Base-by-base conservation (phyloP, 2,113 vertebrate genomes). In the Tupaia tana region DNA sequence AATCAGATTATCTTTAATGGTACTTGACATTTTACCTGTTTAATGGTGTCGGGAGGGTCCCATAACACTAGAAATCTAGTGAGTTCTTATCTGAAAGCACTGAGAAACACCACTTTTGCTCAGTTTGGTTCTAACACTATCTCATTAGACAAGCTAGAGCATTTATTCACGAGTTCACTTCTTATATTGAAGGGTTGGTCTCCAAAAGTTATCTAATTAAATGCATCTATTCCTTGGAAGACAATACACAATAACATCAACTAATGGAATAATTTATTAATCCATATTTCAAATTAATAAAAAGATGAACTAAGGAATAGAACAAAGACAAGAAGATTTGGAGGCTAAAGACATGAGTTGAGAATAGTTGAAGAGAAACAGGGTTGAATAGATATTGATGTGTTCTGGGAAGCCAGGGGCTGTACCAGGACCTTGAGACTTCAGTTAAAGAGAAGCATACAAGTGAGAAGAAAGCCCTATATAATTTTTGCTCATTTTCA, bases 201-300 rank as follows among this genome's bases (percentile, higher is more conserved):
- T 86, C 70, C n/a, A 67, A 80, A 95, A 81, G 11, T 59, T 27
- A 79, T 67, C 82, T 82, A 86, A 84, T 73, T 71, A 92, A 93
- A 86, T 63, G 54, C 79, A 70, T 74, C 7, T 61, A 43, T 75
- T 86, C 13, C 56, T 59, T 81, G 59, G 75, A 87, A 90, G 27
- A 90, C 11, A 95, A 95, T 74, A 67, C 52, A 77, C 7, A 61
- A 64, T 81, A 78, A 16, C 6, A 77, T 90, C 70, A 29, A 92
- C 31, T 91, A 31, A 56, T 54, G 67, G 7, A 87, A 31, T 86
- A 64, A 74, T 9, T 86, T 86, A 31, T 13, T 89, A 87, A 87
- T 20, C 29, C n/a, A 67, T 34, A 6, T 73, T 14, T 96, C 75
- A 70, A 58, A 74, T 56, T 75, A 92, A 34, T 24, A 64, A 85